Percentiles rank a stretch among this genome's conserved stretches.
Conservation (phyloP, 2,797 vertebrate species). For the Pipistrellus kuhlii region DNA sequence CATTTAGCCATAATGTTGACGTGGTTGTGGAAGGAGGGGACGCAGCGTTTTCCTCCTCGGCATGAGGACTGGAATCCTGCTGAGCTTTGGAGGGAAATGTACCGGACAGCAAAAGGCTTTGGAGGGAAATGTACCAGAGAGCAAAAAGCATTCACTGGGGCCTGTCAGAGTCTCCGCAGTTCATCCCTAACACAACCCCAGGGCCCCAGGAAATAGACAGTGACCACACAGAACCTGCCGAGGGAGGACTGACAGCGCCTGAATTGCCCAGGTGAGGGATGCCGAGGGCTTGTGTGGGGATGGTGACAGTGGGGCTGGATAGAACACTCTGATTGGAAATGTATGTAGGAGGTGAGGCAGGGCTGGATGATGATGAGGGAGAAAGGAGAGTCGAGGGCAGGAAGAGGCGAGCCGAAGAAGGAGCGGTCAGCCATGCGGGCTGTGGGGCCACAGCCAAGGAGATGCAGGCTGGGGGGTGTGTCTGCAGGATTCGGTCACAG, state of each 20-base stretch:
- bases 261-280: background rate
- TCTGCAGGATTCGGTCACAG: background rate
- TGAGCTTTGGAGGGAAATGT: background rate
- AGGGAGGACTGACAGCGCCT: background rate
- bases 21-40: background rate
- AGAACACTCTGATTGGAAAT: background rate
- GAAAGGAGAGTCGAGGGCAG: too few relatives aligned
- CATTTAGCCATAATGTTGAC: background rate
- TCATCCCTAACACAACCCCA: background rate
- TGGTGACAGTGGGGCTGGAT: background rate
- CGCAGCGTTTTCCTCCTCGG: background rate
- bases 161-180: background rate
- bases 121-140: background rate
- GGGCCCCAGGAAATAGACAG: background rate
- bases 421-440: rapidly evolving
- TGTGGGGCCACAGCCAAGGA: background rate
- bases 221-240: background rate
- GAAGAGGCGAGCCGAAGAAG: background rate
- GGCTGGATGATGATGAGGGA: background rate
- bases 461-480: rapidly evolving
- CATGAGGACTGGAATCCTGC: background rate
- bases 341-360: background rate
- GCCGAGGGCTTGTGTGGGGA: background rate
- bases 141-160: background rate
- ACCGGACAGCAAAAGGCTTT: background rate